phyloP scores from a whole-genome alignment of 2,888 invertebrate species.

The Syrista parreyssii region DNA sequence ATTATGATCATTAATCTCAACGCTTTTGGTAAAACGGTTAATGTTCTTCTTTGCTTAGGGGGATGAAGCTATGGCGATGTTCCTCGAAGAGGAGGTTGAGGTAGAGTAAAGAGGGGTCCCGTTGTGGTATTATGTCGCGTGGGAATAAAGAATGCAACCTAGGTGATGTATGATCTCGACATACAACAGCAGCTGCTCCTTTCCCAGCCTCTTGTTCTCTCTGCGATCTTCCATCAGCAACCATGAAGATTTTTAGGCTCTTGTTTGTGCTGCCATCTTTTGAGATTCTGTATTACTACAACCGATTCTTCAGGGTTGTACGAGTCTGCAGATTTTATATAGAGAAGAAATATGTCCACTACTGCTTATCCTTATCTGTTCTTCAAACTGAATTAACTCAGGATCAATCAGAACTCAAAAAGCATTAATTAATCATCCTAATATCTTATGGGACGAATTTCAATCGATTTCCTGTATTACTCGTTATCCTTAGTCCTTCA shows the following conservation, averaged over 20 bases:
- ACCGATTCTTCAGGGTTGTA: not conserved
- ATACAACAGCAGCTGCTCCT: conserved; percentile 14
- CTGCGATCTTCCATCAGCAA: conserved; percentile 5
- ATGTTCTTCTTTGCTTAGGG: conserved; percentile 9
- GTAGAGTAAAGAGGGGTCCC: conserved; percentile 14
- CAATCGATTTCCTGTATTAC: not conserved
- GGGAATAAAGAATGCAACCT: conserved; percentile 32
- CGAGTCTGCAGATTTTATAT: not conserved
- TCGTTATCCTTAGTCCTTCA: not conserved
- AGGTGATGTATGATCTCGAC: conserved; percentile 24
- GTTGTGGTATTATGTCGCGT: conserved; percentile 37
- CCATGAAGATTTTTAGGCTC: conserved; percentile 22
- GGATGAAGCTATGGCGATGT: not conserved
- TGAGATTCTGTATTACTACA: not conserved
- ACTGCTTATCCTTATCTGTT: not conserved
- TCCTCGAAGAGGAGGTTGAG: not conserved
- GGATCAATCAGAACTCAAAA: not conserved
- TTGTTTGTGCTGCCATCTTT: conserved; percentile 50
- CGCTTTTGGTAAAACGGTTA: conserved; percentile 19
- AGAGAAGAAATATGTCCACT: not conserved
- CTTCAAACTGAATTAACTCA: not conserved
- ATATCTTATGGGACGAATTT: not conserved
- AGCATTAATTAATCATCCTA: not conserved
- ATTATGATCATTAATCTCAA: conserved; percentile 24
- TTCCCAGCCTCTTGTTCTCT: conserved; percentile 15